Evolutionary conservation across 2,797 vertebrate genomes (phyloP), one percentile per base, ranked within the genome.

Genomic region (Gila robusta): DNA sequence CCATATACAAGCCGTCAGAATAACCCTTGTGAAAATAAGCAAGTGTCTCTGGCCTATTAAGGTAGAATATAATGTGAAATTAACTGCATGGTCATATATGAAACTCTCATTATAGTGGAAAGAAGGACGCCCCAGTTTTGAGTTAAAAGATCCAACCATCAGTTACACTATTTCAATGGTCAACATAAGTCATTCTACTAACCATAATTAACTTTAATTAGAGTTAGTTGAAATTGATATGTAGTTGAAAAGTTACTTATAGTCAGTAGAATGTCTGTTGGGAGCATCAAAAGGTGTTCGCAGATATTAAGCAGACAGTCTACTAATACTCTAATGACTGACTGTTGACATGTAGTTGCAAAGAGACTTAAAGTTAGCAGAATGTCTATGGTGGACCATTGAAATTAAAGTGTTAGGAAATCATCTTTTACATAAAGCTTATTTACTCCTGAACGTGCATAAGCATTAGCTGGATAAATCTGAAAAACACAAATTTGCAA

Each of bases 1-100:
- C 39, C 78, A 47, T 47, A 66, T 32, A 66, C 19, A 66, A 44
- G 26, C 9, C 2, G 16, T 3, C 56, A 66, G 39, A 44, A 66
- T 44, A 66, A 47, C 62, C 37, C 78, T n/a, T 47, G 59, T 79
- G 59, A 79, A 79, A 79, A 66, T 32, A 64, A 26, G 39, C 56
- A 41, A 62, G 6, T 26, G 54, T 17, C n/a, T 62, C 21, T 17
- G 37, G 77, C 16, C 54, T 79, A 41, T 62, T 62, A 79, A 47
- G 37, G 16, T 6, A 21, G 59, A 66, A 21, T 28, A 47, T 26
- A 79, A 39, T 62, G 16, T 79, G 49, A 37, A 52, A 54, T 35
- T 9, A 73, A 47, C 3, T 26, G 44, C 1, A 76, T 2, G 37
- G 39, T 32, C 28, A 21, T 26, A 79, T 79, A 39, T 78, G 23